phyloP scores from a whole-genome alignment of 1,140 invertebrate species.

The Kradibia gibbosae region DNA sequence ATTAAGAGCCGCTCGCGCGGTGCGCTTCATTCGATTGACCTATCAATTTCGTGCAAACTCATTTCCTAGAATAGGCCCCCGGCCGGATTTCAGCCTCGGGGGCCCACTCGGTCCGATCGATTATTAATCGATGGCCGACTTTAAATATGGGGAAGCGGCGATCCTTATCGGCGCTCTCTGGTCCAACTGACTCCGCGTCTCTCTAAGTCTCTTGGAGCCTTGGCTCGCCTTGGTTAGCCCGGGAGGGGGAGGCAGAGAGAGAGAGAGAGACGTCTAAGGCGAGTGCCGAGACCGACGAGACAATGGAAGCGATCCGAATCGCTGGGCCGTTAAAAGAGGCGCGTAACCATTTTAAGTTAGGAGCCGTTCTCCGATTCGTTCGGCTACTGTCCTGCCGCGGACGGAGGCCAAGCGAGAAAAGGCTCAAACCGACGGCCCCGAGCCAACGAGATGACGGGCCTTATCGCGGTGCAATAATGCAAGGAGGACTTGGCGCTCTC shows the following conservation, averaged over 20 bases:
- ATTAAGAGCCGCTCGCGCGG: neutral
- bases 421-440: neutral
- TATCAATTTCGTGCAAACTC: neutral
- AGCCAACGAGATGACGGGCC: slow-evolving; percentile 25
- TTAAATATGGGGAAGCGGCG: neutral
- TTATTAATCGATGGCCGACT: neutral
- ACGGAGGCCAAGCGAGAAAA: neutral
- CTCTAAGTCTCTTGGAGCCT: too few relatives aligned
- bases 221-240: too few relatives aligned
- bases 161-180: neutral
- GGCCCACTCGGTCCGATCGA: neutral
- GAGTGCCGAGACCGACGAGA: too few relatives aligned
- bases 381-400: neutral
- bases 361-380: neutral
- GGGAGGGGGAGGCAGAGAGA: too few relatives aligned
- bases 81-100: neutral
- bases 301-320: neutral
- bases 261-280: too few relatives aligned
- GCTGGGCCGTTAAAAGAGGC: neutral
- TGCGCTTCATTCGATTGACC: neutral
- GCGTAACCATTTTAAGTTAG: neutral
- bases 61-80: neutral
- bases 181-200: too few relatives aligned
- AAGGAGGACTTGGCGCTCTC: neutral
- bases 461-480: slow-evolving; percentile 41